Base-by-base conservation (phyloP, 2,888 invertebrate genomes). In the Pachliopta kotzebuea region DNA sequence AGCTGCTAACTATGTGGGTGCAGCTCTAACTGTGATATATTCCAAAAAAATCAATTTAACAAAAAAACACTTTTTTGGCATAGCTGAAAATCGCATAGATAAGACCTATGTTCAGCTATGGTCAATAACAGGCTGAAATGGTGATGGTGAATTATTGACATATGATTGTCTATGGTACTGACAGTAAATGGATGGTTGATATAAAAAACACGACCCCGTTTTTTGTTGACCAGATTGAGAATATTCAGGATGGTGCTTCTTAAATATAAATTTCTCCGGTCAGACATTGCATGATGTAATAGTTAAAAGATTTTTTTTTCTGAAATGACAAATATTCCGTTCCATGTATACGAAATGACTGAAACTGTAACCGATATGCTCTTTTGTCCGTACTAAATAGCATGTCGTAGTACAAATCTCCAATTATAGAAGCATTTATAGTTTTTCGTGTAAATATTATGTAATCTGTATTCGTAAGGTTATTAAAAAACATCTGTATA, bases 41-140 rank as follows among this genome's bases (percentile, higher is more conserved):
- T 70, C 76, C 76, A 73, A 76, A 77, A 74, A 49, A 77, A 84
- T 81, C 83, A 80, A 83, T 81, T 74, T 68, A 73, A 71, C 70
- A 77, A 81, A 61, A 37, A 37, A 37, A 14, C 11, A 1, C 14
- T 37, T 31, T 31, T 14, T 37, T 37, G 2, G 3, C 11, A 14
- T 37, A 11, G 4, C 14, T 14, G 37, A 37, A 37, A 37, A 37
- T 37, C 2, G 14, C 17, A 14, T 17, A 37, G 11, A 11, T 1
- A 4, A 37, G 31, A 14, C 37, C 37, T 37, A 37, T 11, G 37
- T 37, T 37, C 14, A 37, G 14, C 11, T 14, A 2, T 11, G 37
- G 37, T 14, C 37, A 11, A 37, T 11, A 31, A 9, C 11, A 31
- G 31, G 7, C 31, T 8, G 31, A 31, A 31, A 31, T 31, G 11